Evolutionary conservation across 2,797 vertebrate genomes (phyloP).

Genomic region (Rhinatrema bivittatum): DNA sequence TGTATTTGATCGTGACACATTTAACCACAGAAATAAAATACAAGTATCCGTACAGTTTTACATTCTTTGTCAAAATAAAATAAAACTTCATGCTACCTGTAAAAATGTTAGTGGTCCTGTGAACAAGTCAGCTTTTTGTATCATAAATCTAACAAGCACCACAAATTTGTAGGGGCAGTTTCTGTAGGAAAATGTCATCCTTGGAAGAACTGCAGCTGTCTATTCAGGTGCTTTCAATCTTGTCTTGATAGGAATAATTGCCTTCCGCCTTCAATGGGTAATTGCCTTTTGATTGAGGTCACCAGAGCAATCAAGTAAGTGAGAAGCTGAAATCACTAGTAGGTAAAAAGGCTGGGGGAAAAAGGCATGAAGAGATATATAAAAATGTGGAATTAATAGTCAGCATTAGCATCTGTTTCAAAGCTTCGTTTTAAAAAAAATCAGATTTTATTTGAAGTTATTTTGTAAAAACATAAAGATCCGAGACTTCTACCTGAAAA

Average conservation of each 20-base stretch:
- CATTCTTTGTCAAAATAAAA: too few relatives aligned
- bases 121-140: conserved; percentile 47
- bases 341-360: conserved; percentile 43
- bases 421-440: neutral
- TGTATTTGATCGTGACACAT: too few relatives aligned
- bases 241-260: conserved; percentile 79
- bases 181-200: conserved; percentile 61
- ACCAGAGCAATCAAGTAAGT: conserved; percentile 82
- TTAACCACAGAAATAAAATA: too few relatives aligned
- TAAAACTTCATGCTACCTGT: neutral
- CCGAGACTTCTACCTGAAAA: too few relatives aligned
- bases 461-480: too few relatives aligned
- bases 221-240: conserved; percentile 78
- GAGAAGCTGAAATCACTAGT: conserved; percentile 63
- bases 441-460: too few relatives aligned
- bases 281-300: conserved; percentile 98
- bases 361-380: conserved; percentile 27
- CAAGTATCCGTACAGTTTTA: too few relatives aligned
- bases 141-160: conserved; percentile 45
- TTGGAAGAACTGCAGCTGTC: conserved; percentile 63
- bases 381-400: conserved; percentile 25
- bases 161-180: conserved; percentile 48
- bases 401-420: conserved; percentile 11
- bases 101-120: conserved; percentile 26
- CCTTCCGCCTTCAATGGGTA: conserved; percentile 70